A percentile compares a stretch with the other conserved stretches of the same genome.
Conservation (phyloP, 2,113 vertebrate species). For the Piprites chloris region DNA sequence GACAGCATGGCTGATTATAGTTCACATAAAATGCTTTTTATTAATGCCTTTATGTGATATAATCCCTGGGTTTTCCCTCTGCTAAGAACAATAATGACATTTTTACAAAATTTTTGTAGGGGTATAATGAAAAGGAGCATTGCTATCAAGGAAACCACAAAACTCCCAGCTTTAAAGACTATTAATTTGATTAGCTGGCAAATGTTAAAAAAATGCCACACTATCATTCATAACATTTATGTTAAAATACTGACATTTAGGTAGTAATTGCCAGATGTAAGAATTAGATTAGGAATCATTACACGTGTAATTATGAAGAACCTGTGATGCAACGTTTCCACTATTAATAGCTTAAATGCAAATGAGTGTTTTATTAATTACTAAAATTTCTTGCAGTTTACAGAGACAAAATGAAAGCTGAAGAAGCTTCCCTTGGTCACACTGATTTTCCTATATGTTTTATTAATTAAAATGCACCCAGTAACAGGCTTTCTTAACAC, state of each 20-base stretch:
- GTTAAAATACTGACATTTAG: slow-evolving; percentile 6
- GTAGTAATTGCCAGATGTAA: slow-evolving; percentile 1
- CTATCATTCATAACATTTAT: neutral
- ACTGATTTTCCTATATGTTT: neutral
- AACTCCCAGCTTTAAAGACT: neutral
- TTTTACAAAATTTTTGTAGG: neutral
- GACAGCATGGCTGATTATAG: neutral
- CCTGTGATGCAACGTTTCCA: neutral
- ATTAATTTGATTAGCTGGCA: neutral
- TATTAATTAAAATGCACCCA: neutral
- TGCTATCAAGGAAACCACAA: neutral
- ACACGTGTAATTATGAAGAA: neutral
- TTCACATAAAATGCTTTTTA: neutral
- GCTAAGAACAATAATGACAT: neutral
- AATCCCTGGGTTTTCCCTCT: neutral
- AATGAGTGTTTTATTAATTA: neutral
- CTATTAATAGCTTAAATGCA: neutral
- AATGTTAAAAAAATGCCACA: neutral
- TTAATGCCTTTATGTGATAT: neutral
- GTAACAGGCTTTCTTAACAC: neutral
- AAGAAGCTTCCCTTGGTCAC: neutral
- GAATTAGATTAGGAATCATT: slow-evolving; percentile 12
- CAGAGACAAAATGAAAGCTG: neutral
- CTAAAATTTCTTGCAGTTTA: neutral
- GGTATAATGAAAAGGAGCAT: neutral